These are phyloP conservation scores for Cancer borealis DNA, from an alignment of 2,888 invertebrate species.

Conservation along the genomic window DNA sequence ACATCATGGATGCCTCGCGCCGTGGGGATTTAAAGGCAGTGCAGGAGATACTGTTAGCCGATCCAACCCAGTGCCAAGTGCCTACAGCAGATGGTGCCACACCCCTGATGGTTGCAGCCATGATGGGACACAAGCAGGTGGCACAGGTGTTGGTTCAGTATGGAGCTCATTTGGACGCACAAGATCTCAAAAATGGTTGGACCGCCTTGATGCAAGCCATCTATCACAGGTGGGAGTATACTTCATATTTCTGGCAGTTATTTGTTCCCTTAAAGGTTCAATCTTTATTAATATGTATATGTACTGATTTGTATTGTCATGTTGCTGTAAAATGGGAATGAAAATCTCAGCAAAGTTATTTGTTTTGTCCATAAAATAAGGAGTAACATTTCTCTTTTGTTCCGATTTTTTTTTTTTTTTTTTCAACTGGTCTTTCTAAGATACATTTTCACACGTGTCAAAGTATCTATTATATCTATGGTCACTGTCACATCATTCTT, in stretches of 20 bases:
- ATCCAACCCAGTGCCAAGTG: slow-evolving; percentile 61
- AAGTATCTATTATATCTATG: not conserved
- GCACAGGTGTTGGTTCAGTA: slow-evolving; percentile 79
- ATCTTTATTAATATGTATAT: not conserved
- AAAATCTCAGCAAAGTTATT: not conserved
- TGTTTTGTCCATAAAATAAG: not conserved
- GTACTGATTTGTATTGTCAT: not conserved
- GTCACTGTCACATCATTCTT: not conserved
- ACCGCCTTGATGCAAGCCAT: slow-evolving; percentile 81
- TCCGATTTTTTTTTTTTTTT: not conserved
- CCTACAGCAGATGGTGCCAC: slow-evolving; percentile 80
- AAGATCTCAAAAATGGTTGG: slow-evolving; percentile 81
- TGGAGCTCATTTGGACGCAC: slow-evolving; percentile 80
- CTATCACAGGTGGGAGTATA: slow-evolving; percentile 80
- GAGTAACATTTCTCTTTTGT: not conserved
- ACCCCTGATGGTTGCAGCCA: slow-evolving; percentile 81
- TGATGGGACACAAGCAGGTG: slow-evolving; percentile 80
- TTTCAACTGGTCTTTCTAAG: not conserved
- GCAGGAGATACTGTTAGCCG: slow-evolving; percentile 63
- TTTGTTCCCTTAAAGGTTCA: not conserved
- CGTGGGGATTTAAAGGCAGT: slow-evolving; percentile 58
- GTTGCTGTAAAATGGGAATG: not conserved
- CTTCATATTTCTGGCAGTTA: not conserved
- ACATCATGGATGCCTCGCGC: slow-evolving; percentile 68
- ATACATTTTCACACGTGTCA: not conserved